A percentile compares a stretch with the other conserved stretches of the same genome.
Evolutionary conservation across 2,888 invertebrate species (phyloP).

Genomic region (Drosophila sordidula): DNA sequence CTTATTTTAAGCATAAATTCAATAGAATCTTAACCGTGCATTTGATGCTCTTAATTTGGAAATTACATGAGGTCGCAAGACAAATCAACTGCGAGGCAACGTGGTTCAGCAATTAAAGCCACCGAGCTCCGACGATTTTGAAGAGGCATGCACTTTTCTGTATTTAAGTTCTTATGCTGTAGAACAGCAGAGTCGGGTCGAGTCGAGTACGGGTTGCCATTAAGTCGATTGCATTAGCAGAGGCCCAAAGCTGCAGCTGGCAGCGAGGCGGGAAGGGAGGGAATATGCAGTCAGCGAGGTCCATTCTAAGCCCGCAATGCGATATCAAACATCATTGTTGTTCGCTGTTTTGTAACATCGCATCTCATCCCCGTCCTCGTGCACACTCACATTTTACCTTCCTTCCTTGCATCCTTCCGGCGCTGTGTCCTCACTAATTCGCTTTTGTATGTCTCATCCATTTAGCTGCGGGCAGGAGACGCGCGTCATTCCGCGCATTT

Average conservation of each 20-base stretch:
- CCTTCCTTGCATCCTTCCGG: constrained; percentile 22
- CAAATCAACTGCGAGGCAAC: constrained; percentile 24
- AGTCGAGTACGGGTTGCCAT: constrained; percentile 19
- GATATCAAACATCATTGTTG: constrained; percentile 59
- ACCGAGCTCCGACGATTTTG: not conserved
- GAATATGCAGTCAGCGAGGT: not conserved
- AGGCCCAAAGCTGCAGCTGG: constrained; percentile 10
- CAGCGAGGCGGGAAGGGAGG: not conserved
- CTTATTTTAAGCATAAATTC: not conserved
- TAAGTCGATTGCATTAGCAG: constrained; percentile 50
- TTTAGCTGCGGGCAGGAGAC: constrained; percentile 97
- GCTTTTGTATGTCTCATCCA: constrained; percentile 44
- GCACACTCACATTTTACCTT: constrained; percentile 19
- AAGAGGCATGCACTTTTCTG: constrained; percentile 1
- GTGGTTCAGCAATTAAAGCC: constrained; percentile 27
- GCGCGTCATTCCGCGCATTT: constrained; percentile 97
- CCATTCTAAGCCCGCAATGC: constrained; percentile 26
- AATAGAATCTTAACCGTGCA: constrained; percentile 6
- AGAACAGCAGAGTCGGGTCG: not conserved
- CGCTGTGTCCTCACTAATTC: constrained; percentile 30
- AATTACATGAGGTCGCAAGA: constrained; percentile 19
- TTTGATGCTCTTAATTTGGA: constrained; percentile 34
- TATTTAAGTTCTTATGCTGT: constrained; percentile 18
- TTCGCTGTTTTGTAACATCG: constrained; percentile 43
- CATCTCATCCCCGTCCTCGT: constrained; percentile 12